Percentiles rank a stretch among this genome's conserved stretches.
These are phyloP conservation scores for Neuroscelio doddi DNA, from an alignment of 2,888 invertebrate species.

Conservation along the genomic window DNA sequence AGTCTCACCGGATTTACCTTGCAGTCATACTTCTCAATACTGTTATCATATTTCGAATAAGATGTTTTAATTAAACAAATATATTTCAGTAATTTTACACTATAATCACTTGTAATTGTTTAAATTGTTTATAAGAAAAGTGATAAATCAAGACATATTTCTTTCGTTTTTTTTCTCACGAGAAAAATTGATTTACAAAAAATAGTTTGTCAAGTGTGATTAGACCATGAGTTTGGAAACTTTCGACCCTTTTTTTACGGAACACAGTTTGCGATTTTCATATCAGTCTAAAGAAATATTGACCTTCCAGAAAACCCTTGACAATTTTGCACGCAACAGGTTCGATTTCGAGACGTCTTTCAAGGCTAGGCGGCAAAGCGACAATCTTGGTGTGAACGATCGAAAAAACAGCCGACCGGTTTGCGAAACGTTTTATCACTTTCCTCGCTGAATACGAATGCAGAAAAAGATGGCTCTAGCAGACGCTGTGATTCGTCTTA, in stretches of 20 bases:
- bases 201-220: too few relatives aligned
- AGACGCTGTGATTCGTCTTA: conserved; percentile 6
- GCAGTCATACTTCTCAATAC: conserved; percentile 22
- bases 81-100: neutral
- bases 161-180: too few relatives aligned
- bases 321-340: conserved; percentile 44
- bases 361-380: conserved; percentile 57
- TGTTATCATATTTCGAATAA: conserved; percentile 35
- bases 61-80: too few relatives aligned
- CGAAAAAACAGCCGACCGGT: conserved; percentile 57
- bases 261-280: neutral
- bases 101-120: too few relatives aligned
- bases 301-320: conserved; percentile 40
- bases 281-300: conserved; percentile 15
- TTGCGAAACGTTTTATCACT: conserved; percentile 46
- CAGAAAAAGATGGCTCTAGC: neutral
- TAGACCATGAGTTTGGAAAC: too few relatives aligned
- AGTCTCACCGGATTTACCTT: conserved; percentile 18
- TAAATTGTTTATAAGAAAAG: too few relatives aligned
- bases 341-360: conserved; percentile 44
- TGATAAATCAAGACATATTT: too few relatives aligned
- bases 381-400: conserved; percentile 36
- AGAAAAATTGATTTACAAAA: too few relatives aligned
- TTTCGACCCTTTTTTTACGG: too few relatives aligned
- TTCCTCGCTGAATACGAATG: conserved; percentile 11